phyloP scores from a whole-genome alignment of 2,797 vertebrate genomes.

The Synanceia verrucosa region DNA sequence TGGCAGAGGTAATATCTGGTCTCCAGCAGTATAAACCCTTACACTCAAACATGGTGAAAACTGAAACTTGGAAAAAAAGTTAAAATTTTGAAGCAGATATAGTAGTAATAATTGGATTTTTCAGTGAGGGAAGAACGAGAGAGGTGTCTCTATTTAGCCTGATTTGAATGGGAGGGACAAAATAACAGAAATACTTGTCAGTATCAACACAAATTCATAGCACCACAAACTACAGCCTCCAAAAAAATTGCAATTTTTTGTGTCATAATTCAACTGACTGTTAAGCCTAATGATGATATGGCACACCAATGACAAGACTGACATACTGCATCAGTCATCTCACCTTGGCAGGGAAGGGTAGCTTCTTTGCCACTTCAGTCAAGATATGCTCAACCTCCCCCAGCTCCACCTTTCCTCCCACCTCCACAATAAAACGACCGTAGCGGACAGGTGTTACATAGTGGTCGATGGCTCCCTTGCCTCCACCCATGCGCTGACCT shows the following conservation, averaged over 20 bases:
- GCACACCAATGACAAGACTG: no score
- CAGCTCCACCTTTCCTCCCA: slow-evolving; percentile 91
- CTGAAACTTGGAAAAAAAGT: no score
- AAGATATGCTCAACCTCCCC: slow-evolving; percentile 84
- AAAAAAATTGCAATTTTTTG: no score
- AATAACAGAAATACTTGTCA: not conserved
- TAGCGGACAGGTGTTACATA: slow-evolving; percentile 90
- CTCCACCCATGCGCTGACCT: slow-evolving; percentile 96
- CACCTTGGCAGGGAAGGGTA: slow-evolving; percentile 90
- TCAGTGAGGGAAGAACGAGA: not conserved
- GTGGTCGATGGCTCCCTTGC: slow-evolving; percentile 93
- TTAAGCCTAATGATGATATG: no score
- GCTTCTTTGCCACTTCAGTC: slow-evolving; percentile 86
- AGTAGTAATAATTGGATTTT: not conserved
- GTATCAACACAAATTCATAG: not conserved
- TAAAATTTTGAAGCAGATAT: not conserved
- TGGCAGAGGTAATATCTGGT: no score
- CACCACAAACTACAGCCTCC: not conserved
- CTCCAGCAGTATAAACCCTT: rapidly evolving
- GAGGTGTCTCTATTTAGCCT: not conserved
- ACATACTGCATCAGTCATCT: slow-evolving; percentile 1
- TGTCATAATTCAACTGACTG: no score
- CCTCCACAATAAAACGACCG: slow-evolving; percentile 88
- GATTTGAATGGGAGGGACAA: not conserved
- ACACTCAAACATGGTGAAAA: not conserved